Base-by-base conservation (phyloP, 2,797 vertebrate species). In the Poeciliopsis turneri region DNA sequence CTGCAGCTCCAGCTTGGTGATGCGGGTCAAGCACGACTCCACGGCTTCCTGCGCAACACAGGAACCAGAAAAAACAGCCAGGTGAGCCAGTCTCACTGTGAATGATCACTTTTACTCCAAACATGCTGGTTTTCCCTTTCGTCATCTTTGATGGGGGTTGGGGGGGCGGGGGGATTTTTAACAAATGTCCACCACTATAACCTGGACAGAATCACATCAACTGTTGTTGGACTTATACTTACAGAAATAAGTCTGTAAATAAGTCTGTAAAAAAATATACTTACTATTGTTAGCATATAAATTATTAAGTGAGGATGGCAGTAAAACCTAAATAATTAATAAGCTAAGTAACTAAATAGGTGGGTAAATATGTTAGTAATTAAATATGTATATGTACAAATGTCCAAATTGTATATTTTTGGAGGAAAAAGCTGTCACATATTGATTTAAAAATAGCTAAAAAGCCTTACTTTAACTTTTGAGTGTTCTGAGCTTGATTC, bases 1-100 rank as follows among this genome's bases (percentile, higher is more conserved):
- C 94, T 99, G 98, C 59, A 99, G 94, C 93, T 99, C 98, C 94
- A 99, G 93, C 92, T 99, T 99, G 87, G 97, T 98, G 91, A 99
- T 96, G 15, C 98, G 96, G 0, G 98, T 99, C 93, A 99, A 95
- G 85, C 98, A 99, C 45, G 98, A 98, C 95, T 99, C 98, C 92
- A 99, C 97, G 0, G 97, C 98, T 87, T 99, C 98, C 98, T 99
- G 90, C 1, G 20, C 1, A 36, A 59, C 9, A 72, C 10, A 82
- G 78, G 90, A 30, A 16, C n/a, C 28, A 70, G 25, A 41, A 51
- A 51, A 74, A 73, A 79, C 41, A 82, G 53, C 4, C 68, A 20
- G 23, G 4, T 28, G 25, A 1, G 36, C 47, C 33, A 46, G 49
- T 23, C 51, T 10, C 3, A 3, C 4, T 45, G 11, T 30, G 57